A percentile compares a stretch with the other conserved stretches of the same genome.
phyloP scores from a whole-genome alignment of 1,140 invertebrate genomes.

The Chionoecetes opilio region DNA sequence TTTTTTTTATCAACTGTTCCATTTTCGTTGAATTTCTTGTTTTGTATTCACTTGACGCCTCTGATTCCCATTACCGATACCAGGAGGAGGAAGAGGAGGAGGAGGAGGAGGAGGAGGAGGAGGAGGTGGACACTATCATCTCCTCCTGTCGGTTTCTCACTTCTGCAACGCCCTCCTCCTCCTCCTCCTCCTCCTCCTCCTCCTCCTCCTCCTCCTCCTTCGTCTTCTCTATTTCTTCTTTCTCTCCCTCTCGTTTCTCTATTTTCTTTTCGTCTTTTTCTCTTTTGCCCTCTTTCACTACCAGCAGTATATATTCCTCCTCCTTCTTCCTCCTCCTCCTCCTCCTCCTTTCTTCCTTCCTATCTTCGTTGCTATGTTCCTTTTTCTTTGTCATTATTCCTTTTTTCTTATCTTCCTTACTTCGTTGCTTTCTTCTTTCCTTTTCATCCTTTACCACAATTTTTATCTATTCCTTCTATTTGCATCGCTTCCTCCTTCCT shows the following conservation, averaged over 20 bases:
- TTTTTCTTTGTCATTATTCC: too few relatives aligned
- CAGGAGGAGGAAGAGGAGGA: not conserved
- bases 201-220: not conserved
- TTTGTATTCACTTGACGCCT: too few relatives aligned
- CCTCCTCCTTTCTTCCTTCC: not conserved
- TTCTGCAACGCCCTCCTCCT: not conserved
- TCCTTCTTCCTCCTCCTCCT: not conserved
- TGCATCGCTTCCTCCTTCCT: too few relatives aligned
- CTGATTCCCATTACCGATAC: too few relatives aligned
- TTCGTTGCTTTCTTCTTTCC: too few relatives aligned
- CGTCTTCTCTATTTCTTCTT: not conserved
- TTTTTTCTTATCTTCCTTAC: not conserved
- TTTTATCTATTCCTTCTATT: too few relatives aligned
- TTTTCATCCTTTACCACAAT: too few relatives aligned
- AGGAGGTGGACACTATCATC: conserved; percentile 14
- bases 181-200: not conserved
- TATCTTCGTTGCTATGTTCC: not conserved
- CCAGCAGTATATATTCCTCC: not conserved
- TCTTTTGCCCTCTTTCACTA: not conserved
- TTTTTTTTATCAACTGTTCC: too few relatives aligned
- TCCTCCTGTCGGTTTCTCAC: not conserved
- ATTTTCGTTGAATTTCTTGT: too few relatives aligned
- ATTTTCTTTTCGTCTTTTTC: not conserved
- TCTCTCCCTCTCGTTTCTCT: not conserved
- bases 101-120: not conserved